A percentile compares a stretch with the other conserved stretches of the same genome.
Evolutionary conservation across 2,113 vertebrate genomes (phyloP).

Genomic region (Eptatretus burgeri): DNA sequence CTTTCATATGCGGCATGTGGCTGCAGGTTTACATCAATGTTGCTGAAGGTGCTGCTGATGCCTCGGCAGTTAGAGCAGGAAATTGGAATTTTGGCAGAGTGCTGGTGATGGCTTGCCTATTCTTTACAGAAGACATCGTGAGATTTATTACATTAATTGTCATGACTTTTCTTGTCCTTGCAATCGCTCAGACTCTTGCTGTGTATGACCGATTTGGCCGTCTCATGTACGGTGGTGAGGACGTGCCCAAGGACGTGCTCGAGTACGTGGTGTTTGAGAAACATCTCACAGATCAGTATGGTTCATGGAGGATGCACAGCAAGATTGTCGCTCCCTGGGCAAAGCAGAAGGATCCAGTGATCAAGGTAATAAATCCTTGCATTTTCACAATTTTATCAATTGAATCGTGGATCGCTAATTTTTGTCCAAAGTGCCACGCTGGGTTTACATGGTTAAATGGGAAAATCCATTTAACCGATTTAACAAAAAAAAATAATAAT

Average conservation of each 20-base stretch:
- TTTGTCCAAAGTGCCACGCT: no score
- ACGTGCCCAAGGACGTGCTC: constrained; percentile 41
- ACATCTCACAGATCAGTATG: constrained; percentile 35
- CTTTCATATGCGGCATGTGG: background rate
- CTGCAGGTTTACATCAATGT: background rate
- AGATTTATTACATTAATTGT: background rate
- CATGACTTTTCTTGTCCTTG: background rate
- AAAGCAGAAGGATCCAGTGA: constrained; percentile 39
- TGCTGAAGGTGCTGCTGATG: background rate
- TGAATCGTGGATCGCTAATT: no score
- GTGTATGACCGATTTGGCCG: constrained; percentile 77
- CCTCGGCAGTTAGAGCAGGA: no score
- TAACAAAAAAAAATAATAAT: no score
- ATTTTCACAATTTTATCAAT: no score
- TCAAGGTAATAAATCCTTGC: constrained; percentile 27
- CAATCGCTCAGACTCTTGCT: constrained; percentile 27
- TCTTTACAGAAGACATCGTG: no score
- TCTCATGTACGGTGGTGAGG: constrained; percentile 51
- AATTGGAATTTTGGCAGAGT: no score
- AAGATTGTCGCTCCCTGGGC: constrained; percentile 29
- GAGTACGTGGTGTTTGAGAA: constrained; percentile 67
- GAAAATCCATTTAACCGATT: no score
- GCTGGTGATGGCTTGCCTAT: no score
- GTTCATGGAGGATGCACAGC: constrained; percentile 26
- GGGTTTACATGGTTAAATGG: no score